phyloP scores from a whole-genome alignment of 2,113 vertebrate genomes.

The Ovis canadensis region DNA sequence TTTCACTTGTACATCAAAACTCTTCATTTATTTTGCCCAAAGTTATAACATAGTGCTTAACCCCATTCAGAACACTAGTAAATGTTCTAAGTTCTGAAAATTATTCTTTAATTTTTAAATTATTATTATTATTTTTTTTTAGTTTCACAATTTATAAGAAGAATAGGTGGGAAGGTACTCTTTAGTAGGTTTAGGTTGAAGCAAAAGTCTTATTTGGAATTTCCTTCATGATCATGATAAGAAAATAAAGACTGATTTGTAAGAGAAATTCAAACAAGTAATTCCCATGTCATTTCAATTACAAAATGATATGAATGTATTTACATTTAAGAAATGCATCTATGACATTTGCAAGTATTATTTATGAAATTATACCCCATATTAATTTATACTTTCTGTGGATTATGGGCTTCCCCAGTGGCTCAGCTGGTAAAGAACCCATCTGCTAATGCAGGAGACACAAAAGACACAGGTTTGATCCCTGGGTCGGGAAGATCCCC shows the following conservation, averaged over 20 bases:
- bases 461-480: not conserved
- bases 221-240: not conserved
- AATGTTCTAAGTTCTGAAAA: not conserved
- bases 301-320: not conserved
- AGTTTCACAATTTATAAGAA: not conserved
- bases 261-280: not conserved
- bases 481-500: not conserved
- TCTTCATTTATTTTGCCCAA: slow-evolving; percentile 63
- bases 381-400: not conserved
- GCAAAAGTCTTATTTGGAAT: not conserved
- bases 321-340: slow-evolving; percentile 7
- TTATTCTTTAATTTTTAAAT: not conserved
- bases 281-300: not conserved
- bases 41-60: slow-evolving; percentile 65
- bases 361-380: not conserved
- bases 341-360: not conserved
- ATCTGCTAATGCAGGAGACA: not conserved
- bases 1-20: slow-evolving; percentile 67
- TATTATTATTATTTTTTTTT: not conserved
- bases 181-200: not conserved
- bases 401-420: not conserved
- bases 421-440: not conserved
- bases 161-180: not conserved
- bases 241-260: not conserved
- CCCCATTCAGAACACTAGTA: not conserved